phyloP scores from a whole-genome alignment of 2,888 invertebrate species.

The Mechanitis mazaeus region DNA sequence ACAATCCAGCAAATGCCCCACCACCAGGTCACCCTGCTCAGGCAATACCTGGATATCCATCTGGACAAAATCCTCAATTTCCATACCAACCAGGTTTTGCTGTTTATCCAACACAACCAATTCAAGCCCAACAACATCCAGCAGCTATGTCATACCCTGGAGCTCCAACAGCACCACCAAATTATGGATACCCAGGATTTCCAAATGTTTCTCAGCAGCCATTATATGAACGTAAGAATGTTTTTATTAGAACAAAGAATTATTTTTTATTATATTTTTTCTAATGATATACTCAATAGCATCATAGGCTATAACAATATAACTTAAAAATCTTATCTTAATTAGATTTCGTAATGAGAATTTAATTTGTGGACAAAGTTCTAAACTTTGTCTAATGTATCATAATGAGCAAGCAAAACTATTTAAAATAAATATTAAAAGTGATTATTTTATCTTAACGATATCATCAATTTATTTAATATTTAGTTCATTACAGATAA shows the following conservation, averaged over 20 bases:
- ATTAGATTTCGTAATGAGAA: no score
- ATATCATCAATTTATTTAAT: not conserved
- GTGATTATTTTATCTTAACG: not conserved
- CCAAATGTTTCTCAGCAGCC: conserved; percentile 32
- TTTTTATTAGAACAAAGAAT: no score
- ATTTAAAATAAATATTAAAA: not conserved
- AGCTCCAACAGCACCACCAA: conserved; percentile 33
- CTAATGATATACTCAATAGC: not conserved
- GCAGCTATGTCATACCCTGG: conserved; percentile 51
- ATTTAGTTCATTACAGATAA: not conserved
- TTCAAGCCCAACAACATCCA: conserved; percentile 36
- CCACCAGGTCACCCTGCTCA: conserved; percentile 39
- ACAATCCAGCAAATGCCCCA: conserved; percentile 49
- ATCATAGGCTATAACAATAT: no score
- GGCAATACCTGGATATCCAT: conserved; percentile 36
- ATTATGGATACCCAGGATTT: conserved; percentile 32
- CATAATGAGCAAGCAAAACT: not conserved
- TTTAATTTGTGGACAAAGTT: no score
- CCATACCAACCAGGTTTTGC: conserved; percentile 42
- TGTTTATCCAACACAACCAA: conserved; percentile 32
- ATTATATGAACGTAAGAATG: conserved; percentile 32
- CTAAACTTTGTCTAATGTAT: no score
- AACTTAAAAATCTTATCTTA: no score
- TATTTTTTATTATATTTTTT: not conserved
- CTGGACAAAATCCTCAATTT: conserved; percentile 34